Base-by-base conservation (phyloP, 2,888 invertebrate genomes). In the Catocala nupta region DNA sequence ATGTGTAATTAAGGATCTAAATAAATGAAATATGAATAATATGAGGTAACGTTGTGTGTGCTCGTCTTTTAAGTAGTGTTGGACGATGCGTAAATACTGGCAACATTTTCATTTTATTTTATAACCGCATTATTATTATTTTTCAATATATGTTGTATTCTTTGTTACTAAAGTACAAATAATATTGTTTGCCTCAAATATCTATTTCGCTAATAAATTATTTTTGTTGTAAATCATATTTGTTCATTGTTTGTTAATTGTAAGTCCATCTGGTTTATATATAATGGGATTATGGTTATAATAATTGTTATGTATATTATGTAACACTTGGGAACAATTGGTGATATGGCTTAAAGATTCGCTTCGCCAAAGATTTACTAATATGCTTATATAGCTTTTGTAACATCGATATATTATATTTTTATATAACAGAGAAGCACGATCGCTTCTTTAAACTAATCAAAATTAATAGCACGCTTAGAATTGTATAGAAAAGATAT, bases 1-100 rank as follows among this genome's bases (percentile, higher is more conserved):
- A 87, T 77, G 71, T 77, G 71, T 80, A 79, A 79, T 78, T 82
- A 81, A 80, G 72, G 69, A 74, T 77, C 66, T 80, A 75, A 75
- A 73, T 71, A 80, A 68, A 71, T 54, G 51, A 73, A 13, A 58
- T 61, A 65, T 62, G 64, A 50, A 45, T 73, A 63, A 66, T 63
- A 65, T 65, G 60, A 77, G 77, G 81, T 80, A 77, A 78, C 62
- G 68, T 54, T 63, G 68, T 77, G 69, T 73, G 63, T 72, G 70
- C 76, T 62, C 63, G 66, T 78, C 79, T 72, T 70, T 73, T 70
- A 70, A 59, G 63, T 78, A 70, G 71, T 75, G 64, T 70, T 60
- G 12, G 44, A 63, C 50, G 68, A 73, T 75, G 67, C 66, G 73
- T 77, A 83, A 80, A 80, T 81, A 75, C 43, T 47, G 75, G 78